These are phyloP conservation scores for Plemyria rubiginata DNA, from an alignment of 2,888 invertebrate genomes.

Conservation along the genomic window DNA sequence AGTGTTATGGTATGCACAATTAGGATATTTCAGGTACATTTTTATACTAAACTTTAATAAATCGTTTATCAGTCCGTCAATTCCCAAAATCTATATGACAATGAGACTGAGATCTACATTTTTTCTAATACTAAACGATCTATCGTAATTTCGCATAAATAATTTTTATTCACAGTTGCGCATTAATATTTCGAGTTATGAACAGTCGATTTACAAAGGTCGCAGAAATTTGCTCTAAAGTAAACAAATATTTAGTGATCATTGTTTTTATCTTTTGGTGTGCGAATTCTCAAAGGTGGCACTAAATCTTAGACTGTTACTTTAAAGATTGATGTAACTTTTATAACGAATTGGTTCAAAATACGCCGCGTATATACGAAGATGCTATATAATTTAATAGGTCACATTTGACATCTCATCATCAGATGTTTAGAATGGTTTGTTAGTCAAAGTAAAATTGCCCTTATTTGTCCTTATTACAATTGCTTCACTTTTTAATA, in stretches of 20 bases:
- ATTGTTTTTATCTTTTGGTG: slow-evolving; percentile 37
- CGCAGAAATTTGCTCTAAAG: neutral
- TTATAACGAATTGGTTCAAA: neutral
- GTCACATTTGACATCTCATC: neutral
- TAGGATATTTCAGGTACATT: slow-evolving; percentile 16
- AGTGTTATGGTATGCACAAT: slow-evolving; percentile 10
- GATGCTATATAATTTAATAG: neutral
- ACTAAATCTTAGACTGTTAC: slow-evolving; percentile 21
- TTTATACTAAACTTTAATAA: slow-evolving; percentile 3
- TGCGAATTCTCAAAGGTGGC: slow-evolving; percentile 36
- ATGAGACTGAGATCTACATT: neutral
- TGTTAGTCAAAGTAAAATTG: too few species aligned
- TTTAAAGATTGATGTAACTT: neutral
- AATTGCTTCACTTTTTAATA: too few species aligned
- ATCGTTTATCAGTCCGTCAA: slow-evolving; percentile 8
- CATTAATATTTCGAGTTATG: slow-evolving; percentile 14
- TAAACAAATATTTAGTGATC: slow-evolving; percentile 7
- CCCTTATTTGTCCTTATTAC: too few species aligned
- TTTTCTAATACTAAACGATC: neutral
- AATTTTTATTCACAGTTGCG: slow-evolving; percentile 14
- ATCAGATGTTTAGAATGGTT: too few species aligned
- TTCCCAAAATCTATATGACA: neutral
- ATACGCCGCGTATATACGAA: neutral
- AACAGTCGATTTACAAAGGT: slow-evolving; percentile 6
- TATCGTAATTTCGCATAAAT: slow-evolving; percentile 6